These are phyloP conservation scores for Propithecus deckenii DNA, from an alignment of 2,797 vertebrate genomes.

Conservation along the genomic window DNA sequence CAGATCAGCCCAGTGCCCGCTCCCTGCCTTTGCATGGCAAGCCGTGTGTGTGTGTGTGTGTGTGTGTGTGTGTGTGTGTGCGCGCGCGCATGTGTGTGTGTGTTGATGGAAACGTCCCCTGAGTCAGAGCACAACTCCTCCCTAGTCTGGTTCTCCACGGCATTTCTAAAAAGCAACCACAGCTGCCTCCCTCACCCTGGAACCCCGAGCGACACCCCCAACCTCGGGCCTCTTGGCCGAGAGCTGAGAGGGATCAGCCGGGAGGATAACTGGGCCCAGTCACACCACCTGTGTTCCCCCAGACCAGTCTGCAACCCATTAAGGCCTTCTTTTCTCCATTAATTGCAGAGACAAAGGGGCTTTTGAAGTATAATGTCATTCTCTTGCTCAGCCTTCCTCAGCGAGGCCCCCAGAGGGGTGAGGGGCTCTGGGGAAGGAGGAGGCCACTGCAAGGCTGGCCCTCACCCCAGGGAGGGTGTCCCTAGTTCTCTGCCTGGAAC, in stretches of 20 bases:
- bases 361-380: constrained; percentile 76
- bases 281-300: constrained; percentile 41
- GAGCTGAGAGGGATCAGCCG: constrained; percentile 38
- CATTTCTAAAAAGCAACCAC: neutral
- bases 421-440: neutral
- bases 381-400: constrained; percentile 61
- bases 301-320: constrained; percentile 74
- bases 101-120: no score
- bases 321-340: constrained; percentile 77
- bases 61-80: no score
- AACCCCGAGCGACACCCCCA: neutral
- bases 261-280: constrained; percentile 39
- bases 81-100: neutral
- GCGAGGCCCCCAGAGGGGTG: constrained; percentile 50
- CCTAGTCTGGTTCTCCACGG: neutral
- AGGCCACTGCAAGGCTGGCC: neutral
- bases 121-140: neutral
- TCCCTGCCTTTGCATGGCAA: neutral
- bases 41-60: no score
- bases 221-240: neutral
- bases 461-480: neutral
- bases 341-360: constrained; percentile 79
- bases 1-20: neutral
- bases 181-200: constrained; percentile 45
- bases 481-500: neutral